Base-by-base conservation (phyloP, 2,113 vertebrate genomes). In the Nerophis ophidion region DNA sequence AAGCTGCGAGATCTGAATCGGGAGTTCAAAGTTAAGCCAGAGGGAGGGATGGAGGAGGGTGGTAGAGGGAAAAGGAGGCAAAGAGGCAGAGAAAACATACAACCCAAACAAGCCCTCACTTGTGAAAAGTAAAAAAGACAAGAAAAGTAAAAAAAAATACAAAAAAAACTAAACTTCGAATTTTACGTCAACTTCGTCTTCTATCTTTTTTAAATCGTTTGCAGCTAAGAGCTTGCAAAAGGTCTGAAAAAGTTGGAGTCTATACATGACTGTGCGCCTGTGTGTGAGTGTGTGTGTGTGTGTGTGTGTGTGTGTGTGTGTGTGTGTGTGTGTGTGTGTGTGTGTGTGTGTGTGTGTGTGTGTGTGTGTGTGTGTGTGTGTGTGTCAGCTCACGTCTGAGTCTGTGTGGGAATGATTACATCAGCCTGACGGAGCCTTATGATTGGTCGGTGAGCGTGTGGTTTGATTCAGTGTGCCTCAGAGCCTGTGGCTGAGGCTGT, bases 331-430 rank as follows among this genome's bases (percentile, higher is more conserved):
- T 33, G 38, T 34, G 57, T 56, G 67, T 52, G 62, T 40, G 56
- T 26, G 4, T 34, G 36, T 56, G 34, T 36, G 48, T 45, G 58
- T 19, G 60, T 62, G 64, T 61, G 65, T 63, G 58, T 59, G 62
- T 44, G 61, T 42, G 50, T 55, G 26, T 17, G 38, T 34, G 57
- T 59, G 54, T 60, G 48, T 40, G 54, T 42, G 57, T 42, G 50
- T 38, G 50, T 49, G 45, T 65, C 26, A 56, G 66, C 49, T 60
- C 38, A 48, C 8, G 51, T 14, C 52, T 33, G 66, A 61, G 81
- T 75, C 74, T 85, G 84, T 86, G 86, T 87, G 86, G 86, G 86
- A 87, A 87, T 86, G 84, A 87, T 87, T 87, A 88, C 86, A 86
- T 88, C 86, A 88, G 86, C 86, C 82, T 64, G 66, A 78, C 81